A percentile compares a stretch with the other conserved stretches of the same genome.
These are phyloP conservation scores for Scaptomyza hsui DNA, from an alignment of 1,140 invertebrate genomes.

Conservation along the genomic window DNA sequence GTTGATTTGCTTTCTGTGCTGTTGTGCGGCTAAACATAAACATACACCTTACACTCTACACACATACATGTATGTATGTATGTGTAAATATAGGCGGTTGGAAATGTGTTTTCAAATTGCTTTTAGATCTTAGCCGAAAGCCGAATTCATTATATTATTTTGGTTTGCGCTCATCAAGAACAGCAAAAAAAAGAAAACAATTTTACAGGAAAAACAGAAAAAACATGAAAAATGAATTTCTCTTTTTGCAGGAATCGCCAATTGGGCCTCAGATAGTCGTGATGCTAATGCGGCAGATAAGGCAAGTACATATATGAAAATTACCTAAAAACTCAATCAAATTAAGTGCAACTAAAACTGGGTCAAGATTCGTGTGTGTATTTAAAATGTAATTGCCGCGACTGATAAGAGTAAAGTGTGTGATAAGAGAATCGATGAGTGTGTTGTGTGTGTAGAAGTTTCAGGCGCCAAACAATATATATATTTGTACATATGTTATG, in stretches of 20 bases:
- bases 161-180: neutral
- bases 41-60: constrained; percentile 5
- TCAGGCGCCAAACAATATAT: neutral
- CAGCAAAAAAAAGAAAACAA: no score
- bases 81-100: constrained; percentile 15
- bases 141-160: constrained; percentile 15
- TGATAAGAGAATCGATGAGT: constrained; percentile 43
- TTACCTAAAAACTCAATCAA: constrained; percentile 10
- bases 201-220: no score
- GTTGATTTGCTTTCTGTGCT: constrained; percentile 54
- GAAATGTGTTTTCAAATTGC: constrained; percentile 48
- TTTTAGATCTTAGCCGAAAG: constrained; percentile 20
- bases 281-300: constrained; percentile 83
- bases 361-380: constrained; percentile 30
- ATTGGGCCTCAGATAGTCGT: constrained; percentile 79
- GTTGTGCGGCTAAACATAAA: constrained; percentile 16
- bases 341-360: constrained; percentile 21
- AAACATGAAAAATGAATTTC: constrained; percentile 37
- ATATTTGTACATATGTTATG: neutral
- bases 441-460: constrained; percentile 1
- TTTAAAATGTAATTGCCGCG: constrained; percentile 4
- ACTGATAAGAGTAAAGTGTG: constrained; percentile 37
- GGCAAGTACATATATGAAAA: constrained; percentile 63
- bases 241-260: constrained; percentile 78
- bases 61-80: neutral